A percentile compares a stretch with the other conserved stretches of the same genome.
These are phyloP conservation scores for Zoanthus sansibaricus DNA, from an alignment of 92 coral and sea anemone genomes.

Conservation along the genomic window DNA sequence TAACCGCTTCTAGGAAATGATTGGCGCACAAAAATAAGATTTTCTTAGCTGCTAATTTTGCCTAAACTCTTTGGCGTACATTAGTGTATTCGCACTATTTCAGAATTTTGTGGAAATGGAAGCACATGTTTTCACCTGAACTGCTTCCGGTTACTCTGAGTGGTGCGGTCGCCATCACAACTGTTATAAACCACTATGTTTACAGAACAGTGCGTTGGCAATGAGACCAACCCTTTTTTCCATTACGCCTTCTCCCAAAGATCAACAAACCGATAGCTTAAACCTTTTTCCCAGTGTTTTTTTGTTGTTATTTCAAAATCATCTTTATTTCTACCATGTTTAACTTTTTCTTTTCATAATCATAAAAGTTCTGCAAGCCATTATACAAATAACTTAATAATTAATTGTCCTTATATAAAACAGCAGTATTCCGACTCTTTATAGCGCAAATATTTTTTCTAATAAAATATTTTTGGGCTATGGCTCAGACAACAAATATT, in stretches of 20 bases:
- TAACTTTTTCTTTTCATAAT: no score
- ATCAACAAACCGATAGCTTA: no score
- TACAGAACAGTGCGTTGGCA: background rate
- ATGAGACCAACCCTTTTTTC: background rate
- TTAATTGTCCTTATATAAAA: no score
- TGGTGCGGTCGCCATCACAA: background rate
- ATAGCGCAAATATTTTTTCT: no score
- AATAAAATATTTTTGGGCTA: no score
- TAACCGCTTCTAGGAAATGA: background rate
- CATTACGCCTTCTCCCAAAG: background rate
- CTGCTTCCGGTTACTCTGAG: slow-evolving; percentile 5
- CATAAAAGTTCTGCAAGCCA: no score
- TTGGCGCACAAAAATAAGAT: background rate
- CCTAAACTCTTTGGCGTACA: background rate
- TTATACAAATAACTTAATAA: no score
- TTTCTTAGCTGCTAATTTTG: slow-evolving; percentile 31
- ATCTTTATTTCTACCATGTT: no score
- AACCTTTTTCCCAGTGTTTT: no score
- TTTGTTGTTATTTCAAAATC: no score
- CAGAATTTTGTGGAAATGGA: background rate
- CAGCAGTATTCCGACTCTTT: no score
- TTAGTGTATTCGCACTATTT: background rate
- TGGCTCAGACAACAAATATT: background rate
- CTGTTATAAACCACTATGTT: background rate
- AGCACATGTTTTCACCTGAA: background rate